Base-by-base conservation (phyloP, 2,888 invertebrate genomes). In the Eledone cirrhosa region DNA sequence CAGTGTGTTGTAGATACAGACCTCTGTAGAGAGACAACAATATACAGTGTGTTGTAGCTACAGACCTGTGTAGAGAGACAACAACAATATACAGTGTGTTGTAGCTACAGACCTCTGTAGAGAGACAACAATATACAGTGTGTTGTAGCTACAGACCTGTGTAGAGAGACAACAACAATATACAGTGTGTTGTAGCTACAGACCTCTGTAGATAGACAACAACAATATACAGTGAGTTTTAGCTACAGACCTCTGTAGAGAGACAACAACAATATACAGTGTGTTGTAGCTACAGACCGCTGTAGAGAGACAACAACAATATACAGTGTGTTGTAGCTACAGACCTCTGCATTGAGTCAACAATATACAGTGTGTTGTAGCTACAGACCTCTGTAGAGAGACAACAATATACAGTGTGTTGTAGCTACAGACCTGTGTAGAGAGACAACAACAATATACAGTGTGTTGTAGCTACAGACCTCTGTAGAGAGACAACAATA, bases 141-240 rank as follows among this genome's bases (percentile, higher is more conserved):
- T n/a, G n/a, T n/a, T n/a, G n/a, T n/a, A n/a, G n/a, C n/a, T 86
- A 86, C 41, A 87, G 81, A 19, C 86, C 86, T 78, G 86, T 87
- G 83, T 16, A 82, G 83, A n/a, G 48, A 31, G 41, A 41, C 41
- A 41, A 3, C 41, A 41, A n/a, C n/a, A n/a, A n/a, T n/a, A n/a
- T n/a, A n/a, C n/a, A n/a, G n/a, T n/a, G n/a, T n/a, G n/a, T n/a
- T n/a, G n/a, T n/a, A n/a, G n/a, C n/a, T 86, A 86, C 41, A 87
- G 81, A 19, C 86, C 86, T 78, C 87, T 87, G 83, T 16, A 82
- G 83, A n/a, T 48, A 31, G 41, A 41, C 41, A 41, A 3, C 41
- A 41, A n/a, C n/a, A n/a, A n/a, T n/a, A n/a, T n/a, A n/a, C n/a
- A n/a, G n/a, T n/a, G n/a, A n/a, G n/a, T n/a, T n/a, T n/a, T n/a